A percentile compares a stretch with the other conserved stretches of the same genome.
These are phyloP conservation scores for Syngnathus acus DNA, from an alignment of 2,797 vertebrate species.

Conservation along the genomic window DNA sequence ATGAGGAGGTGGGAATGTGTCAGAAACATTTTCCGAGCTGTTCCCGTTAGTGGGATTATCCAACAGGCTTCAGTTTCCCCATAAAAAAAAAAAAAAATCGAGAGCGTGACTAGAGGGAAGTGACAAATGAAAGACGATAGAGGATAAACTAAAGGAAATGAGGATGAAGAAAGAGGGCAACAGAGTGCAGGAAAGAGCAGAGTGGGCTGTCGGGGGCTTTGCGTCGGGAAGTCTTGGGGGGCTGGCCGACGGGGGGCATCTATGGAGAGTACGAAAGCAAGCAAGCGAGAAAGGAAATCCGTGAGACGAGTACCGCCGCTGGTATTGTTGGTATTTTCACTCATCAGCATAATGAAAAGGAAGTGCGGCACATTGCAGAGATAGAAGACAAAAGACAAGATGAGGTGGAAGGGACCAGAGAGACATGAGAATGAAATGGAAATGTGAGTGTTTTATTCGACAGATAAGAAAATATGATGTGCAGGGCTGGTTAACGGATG, in stretches of 20 bases:
- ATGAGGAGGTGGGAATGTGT: constrained; percentile 35
- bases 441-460: neutral
- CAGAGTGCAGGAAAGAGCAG: neutral
- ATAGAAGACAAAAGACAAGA: constrained; percentile 25
- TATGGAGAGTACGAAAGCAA: constrained; percentile 24
- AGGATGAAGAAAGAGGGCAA: constrained; percentile 1
- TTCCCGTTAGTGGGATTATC: constrained; percentile 51
- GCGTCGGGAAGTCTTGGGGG: constrained; percentile 7
- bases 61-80: constrained; percentile 18
- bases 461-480: neutral
- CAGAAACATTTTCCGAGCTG: constrained; percentile 43
- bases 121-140: constrained; percentile 8
- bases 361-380: constrained; percentile 30
- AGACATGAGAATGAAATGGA: neutral
- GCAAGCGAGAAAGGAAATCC: constrained; percentile 16
- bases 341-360: constrained; percentile 41
- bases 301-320: constrained; percentile 23
- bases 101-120: constrained; percentile 11
- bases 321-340: constrained; percentile 29
- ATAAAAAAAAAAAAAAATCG: constrained; percentile 9
- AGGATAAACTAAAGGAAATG: neutral
- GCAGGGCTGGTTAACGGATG: neutral
- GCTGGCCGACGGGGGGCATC: constrained; percentile 18
- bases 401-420: constrained; percentile 5
- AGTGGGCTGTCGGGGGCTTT: constrained; percentile 1